A percentile compares a stretch with the other conserved stretches of the same genome.
These are phyloP conservation scores for Muscidifurax raptorellus DNA, from an alignment of 1,140 invertebrate species.

Conservation along the genomic window DNA sequence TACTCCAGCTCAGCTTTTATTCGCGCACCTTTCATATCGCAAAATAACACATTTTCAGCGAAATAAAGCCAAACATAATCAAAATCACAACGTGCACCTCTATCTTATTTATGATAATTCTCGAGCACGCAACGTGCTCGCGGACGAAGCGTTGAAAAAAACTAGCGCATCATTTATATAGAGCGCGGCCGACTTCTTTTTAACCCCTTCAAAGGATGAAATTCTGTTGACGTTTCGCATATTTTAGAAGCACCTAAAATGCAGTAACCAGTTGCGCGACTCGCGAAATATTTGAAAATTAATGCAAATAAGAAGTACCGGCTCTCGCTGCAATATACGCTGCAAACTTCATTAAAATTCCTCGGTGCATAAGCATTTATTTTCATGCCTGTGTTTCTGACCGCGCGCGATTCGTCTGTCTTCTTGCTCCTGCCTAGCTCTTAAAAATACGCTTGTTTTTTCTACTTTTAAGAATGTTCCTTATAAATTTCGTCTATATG, in stretches of 20 bases:
- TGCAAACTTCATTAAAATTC: conserved; percentile 65
- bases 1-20: too few species aligned
- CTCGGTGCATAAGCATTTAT: conserved; percentile 59
- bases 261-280: conserved; percentile 2
- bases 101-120: not conserved
- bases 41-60: too few species aligned
- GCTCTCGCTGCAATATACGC: conserved; percentile 4
- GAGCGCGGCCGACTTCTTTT: not conserved
- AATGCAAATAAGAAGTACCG: conserved; percentile 58
- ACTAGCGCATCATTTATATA: not conserved
- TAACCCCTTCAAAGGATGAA: not conserved
- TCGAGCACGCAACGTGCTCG: not conserved
- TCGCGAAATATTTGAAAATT: conserved; percentile 55
- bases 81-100: not conserved
- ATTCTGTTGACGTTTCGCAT: not conserved
- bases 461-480: not conserved
- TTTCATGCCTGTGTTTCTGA: conserved; percentile 55
- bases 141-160: not conserved
- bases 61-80: too few species aligned
- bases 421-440: not conserved
- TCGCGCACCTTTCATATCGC: too few species aligned
- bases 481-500: too few species aligned
- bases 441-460: not conserved
- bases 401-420: conserved; percentile 54
- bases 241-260: not conserved